Conservation (phyloP, 2,888 invertebrate species). For the Cordilura impudica region DNA sequence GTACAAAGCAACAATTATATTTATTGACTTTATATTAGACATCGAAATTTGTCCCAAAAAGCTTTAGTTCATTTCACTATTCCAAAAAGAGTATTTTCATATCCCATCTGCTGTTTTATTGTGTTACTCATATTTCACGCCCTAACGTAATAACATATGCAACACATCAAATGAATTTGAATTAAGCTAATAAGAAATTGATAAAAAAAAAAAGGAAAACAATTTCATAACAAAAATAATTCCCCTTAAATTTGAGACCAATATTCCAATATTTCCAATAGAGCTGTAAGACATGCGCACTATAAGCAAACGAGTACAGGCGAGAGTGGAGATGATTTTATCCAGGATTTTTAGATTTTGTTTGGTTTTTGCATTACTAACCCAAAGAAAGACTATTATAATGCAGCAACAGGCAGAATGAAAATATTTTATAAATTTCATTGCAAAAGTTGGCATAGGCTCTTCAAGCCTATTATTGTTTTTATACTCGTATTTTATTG, state of each 20-base stretch:
- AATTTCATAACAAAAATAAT: constrained; percentile 6
- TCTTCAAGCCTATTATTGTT: too few species aligned
- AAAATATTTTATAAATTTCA: constrained; percentile 30
- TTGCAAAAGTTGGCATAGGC: too few species aligned
- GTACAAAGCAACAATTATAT: neutral
- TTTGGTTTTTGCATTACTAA: constrained; percentile 44
- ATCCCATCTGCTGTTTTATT: neutral
- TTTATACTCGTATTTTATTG: too few species aligned
- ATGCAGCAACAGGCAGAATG: constrained; percentile 61
- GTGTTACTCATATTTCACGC: constrained; percentile 22
- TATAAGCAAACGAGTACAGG: neutral
- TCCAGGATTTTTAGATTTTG: constrained; percentile 24
- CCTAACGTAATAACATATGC: constrained; percentile 28
- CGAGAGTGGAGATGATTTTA: neutral
- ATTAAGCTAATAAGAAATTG: constrained; percentile 55
- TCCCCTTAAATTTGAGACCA: constrained; percentile 36
- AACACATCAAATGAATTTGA: constrained; percentile 32
- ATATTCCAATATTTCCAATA: constrained; percentile 48
- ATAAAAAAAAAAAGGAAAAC: constrained; percentile 36
- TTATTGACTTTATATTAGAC: neutral
- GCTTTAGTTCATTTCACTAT: neutral
- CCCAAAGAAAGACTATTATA: constrained; percentile 20
- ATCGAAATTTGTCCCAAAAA: constrained; percentile 29
- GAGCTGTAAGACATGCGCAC: constrained; percentile 38
- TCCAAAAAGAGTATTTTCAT: neutral